Evolutionary conservation across 2,888 invertebrate species (phyloP).

Genomic region (Sinopyrophorus schimmeli): DNA sequence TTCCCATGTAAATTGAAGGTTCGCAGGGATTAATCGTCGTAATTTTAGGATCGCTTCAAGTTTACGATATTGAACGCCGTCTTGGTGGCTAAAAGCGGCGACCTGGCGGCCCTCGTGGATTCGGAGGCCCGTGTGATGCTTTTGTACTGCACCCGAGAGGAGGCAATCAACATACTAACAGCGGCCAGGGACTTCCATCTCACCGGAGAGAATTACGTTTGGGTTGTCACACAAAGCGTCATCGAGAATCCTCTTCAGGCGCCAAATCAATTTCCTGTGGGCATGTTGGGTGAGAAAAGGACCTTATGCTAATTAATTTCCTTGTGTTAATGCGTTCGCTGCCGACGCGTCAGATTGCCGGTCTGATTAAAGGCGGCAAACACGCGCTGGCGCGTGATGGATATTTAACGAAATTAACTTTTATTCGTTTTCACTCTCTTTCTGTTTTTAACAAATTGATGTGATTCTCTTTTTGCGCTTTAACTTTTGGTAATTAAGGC

Average conservation of each 20-base stretch:
- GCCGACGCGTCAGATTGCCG: too few species aligned
- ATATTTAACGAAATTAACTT: too few species aligned
- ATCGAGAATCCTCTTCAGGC: slow-evolving; percentile 79
- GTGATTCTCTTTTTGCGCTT: too few species aligned
- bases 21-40: too few species aligned
- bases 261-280: slow-evolving; percentile 81
- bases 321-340: too few species aligned
- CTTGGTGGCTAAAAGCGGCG: slow-evolving; percentile 75
- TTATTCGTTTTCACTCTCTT: too few species aligned
- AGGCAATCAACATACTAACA: slow-evolving; percentile 80
- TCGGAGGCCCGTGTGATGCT: slow-evolving; percentile 93
- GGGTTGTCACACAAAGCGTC: slow-evolving; percentile 95
- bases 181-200: slow-evolving; percentile 76
- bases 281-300: slow-evolving; percentile 89
- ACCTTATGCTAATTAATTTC: too few species aligned
- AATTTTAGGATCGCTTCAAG: slow-evolving; percentile 64
- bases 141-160: slow-evolving; percentile 85
- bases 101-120: slow-evolving; percentile 80
- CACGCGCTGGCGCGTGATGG: too few species aligned
- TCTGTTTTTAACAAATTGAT: too few species aligned
- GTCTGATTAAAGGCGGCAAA: too few species aligned
- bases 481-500: too few species aligned
- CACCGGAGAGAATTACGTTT: slow-evolving; percentile 91
- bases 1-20: too few species aligned
- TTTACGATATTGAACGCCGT: slow-evolving; percentile 87